These are phyloP conservation scores for Automeris io DNA, from an alignment of 2,888 invertebrate genomes.

Conservation along the genomic window DNA sequence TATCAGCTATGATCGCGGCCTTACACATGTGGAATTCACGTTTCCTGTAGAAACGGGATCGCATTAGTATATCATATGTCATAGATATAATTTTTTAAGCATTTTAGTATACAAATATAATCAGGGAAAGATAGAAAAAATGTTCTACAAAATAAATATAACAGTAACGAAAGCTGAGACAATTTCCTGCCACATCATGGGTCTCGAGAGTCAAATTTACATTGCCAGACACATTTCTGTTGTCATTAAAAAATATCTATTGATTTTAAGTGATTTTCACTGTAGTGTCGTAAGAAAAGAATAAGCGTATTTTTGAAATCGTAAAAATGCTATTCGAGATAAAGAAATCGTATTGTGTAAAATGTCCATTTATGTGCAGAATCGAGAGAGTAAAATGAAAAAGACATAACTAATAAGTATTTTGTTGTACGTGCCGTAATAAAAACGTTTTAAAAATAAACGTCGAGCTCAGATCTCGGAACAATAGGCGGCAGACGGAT, in stretches of 20 bases:
- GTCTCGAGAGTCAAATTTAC: no score
- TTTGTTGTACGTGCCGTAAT: conserved; percentile 21
- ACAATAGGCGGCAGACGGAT: conserved; percentile 5
- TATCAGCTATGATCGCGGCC: no score
- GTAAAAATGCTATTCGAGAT: background rate
- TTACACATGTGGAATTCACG: no score
- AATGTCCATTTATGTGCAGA: conserved; percentile 1
- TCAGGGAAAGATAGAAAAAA: background rate
- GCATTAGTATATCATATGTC: no score
- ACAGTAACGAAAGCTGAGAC: background rate
- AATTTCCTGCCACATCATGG: background rate
- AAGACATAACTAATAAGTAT: conserved; percentile 20
- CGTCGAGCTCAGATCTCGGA: conserved; percentile 1
- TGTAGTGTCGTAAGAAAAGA: background rate
- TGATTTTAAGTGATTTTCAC: background rate
- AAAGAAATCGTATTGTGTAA: background rate
- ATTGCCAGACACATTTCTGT: background rate
- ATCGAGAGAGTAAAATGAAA: conserved; percentile 8
- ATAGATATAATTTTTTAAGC: no score
- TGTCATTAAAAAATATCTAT: background rate
- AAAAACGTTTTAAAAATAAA: conserved; percentile 14
- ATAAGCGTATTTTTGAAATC: background rate
- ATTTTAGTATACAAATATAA: no score
- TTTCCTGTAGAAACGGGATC: no score
- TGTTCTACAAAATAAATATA: background rate